A percentile compares a stretch with the other conserved stretches of the same genome.
Conservation (phyloP, 2,888 invertebrate genomes). For the Apantesis nais region DNA sequence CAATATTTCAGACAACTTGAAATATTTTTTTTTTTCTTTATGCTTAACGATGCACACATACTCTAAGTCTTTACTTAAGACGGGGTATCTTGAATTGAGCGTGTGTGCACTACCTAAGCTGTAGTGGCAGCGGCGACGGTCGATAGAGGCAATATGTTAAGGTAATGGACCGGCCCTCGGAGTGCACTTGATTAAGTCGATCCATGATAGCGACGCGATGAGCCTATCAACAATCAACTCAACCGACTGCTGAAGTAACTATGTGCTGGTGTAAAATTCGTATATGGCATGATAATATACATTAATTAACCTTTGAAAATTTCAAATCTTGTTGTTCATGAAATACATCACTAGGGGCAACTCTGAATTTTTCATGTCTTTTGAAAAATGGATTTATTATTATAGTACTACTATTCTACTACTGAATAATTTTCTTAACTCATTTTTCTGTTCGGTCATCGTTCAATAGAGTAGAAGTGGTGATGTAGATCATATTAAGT, state of each 20-base stretch:
- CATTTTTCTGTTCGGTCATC: no score
- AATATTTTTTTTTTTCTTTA: background rate
- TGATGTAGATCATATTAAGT: background rate
- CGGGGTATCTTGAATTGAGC: conserved; percentile 27
- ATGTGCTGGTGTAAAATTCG: conserved; percentile 13
- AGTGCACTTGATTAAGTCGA: conserved; percentile 73
- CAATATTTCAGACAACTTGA: background rate
- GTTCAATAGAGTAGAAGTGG: no score
- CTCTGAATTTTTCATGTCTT: no score
- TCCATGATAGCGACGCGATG: conserved; percentile 62
- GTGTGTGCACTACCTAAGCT: conserved; percentile 36
- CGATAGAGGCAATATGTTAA: conserved; percentile 68
- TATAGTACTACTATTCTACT: no score
- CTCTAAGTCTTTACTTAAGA: conserved; percentile 8
- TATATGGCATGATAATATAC: background rate
- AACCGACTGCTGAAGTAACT: conserved; percentile 43
- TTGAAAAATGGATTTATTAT: no score
- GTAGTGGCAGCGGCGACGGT: conserved; percentile 39
- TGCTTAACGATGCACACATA: background rate
- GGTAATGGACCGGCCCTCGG: conserved; percentile 63
- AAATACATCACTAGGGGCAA: no score
- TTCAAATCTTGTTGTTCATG: no score
- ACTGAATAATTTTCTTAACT: no score
- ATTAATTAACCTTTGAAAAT: background rate
- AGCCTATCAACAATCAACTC: conserved; percentile 59